A percentile compares a stretch with the other conserved stretches of the same genome.
phyloP scores from a whole-genome alignment of 2,797 vertebrate genomes.

The Lithobates sylvaticus region DNA sequence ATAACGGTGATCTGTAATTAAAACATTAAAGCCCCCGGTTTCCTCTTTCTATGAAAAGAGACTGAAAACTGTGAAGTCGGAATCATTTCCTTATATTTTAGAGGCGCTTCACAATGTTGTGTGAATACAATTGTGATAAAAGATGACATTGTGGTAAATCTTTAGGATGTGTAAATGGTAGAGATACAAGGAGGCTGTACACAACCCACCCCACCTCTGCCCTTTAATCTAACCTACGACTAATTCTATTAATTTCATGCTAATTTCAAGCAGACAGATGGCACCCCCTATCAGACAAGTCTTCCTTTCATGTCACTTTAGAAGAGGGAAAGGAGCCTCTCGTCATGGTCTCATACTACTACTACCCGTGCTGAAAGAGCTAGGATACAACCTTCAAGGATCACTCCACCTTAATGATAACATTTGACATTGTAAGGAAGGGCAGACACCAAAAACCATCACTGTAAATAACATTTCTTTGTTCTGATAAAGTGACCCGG shows the following conservation, averaged over 20 bases:
- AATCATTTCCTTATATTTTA: neutral
- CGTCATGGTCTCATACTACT: neutral
- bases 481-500: too few species aligned
- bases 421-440: too few species aligned
- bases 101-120: neutral
- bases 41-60: neutral
- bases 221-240: constrained; percentile 52
- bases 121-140: neutral
- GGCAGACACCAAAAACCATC: too few species aligned
- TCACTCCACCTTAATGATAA: neutral
- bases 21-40: neutral
- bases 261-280: constrained; percentile 60
- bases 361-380: neutral
- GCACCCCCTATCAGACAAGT: constrained; percentile 54
- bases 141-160: neutral
- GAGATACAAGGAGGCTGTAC: constrained; percentile 23
- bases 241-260: constrained; percentile 62
- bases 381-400: neutral
- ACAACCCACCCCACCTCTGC: constrained; percentile 52
- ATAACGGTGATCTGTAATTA: neutral
- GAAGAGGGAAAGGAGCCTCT: neutral
- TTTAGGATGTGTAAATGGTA: constrained; percentile 17
- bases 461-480: too few species aligned
- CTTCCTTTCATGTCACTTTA: constrained; percentile 36
- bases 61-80: neutral